Percentiles rank a stretch among this genome's conserved stretches.
Conservation (phyloP, 2,797 vertebrate species). For the Pangasius djambal region DNA sequence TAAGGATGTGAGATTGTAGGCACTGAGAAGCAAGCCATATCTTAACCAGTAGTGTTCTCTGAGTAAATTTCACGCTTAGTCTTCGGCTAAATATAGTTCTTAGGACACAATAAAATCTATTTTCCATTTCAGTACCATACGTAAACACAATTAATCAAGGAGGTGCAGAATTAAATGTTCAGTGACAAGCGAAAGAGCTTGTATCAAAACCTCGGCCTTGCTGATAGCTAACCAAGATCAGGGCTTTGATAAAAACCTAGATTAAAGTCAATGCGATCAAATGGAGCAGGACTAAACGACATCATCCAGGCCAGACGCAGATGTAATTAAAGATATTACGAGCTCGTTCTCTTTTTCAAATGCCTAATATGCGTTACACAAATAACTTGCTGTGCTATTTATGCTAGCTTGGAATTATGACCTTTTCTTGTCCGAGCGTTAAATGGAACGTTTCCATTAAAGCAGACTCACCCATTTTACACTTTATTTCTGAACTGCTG, state of each 20-base stretch:
- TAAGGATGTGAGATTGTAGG: not conserved
- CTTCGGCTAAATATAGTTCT: conserved; percentile 3
- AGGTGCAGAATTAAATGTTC: not conserved
- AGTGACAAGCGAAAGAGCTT: conserved; percentile 3
- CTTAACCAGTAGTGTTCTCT: not conserved
- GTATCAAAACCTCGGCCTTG: conserved; percentile 16
- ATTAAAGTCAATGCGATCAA: conserved; percentile 41
- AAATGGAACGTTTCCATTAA: conserved; percentile 45
- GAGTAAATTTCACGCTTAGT: not conserved
- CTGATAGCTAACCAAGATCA: conserved; percentile 38
- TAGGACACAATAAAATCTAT: conserved; percentile 3
- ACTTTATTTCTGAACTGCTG: conserved; percentile 38
- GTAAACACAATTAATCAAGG: conserved; percentile 35
- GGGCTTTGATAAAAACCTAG: conserved; percentile 38
- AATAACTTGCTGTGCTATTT: conserved; percentile 43
- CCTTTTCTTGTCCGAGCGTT: conserved; percentile 23
- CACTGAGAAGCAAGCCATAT: not conserved
- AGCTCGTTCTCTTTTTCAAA: conserved; percentile 26
- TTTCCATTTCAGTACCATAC: conserved; percentile 33
- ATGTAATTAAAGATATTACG: conserved; percentile 54
- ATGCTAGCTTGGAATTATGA: conserved; percentile 12
- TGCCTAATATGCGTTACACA: conserved; percentile 38
- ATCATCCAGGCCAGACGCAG: conserved; percentile 38
- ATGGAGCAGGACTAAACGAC: conserved; percentile 45
- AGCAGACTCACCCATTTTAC: not conserved